phyloP scores from a whole-genome alignment of 1,140 invertebrate genomes.

The Bilobella aurantiaca region DNA sequence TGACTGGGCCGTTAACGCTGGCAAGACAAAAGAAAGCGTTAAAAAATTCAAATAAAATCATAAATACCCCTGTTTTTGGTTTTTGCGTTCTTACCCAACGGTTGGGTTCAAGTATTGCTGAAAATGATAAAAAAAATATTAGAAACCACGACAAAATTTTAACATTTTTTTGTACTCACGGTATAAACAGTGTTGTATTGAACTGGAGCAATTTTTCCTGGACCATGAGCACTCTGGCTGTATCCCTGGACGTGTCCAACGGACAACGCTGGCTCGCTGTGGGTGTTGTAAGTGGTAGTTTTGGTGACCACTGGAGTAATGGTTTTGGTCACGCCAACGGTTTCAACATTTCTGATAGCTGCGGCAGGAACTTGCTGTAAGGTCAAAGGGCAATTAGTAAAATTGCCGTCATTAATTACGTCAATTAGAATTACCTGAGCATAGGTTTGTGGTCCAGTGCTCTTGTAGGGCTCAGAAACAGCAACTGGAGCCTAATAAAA shows the following conservation, averaged over 20 bases:
- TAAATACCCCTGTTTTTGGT: no score
- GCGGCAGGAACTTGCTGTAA: slow-evolving; percentile 25
- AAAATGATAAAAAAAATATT: background rate
- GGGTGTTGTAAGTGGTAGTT: slow-evolving; percentile 27
- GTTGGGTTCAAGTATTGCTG: slow-evolving; percentile 9
- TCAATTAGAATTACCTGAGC: no score
- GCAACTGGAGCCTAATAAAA: no score
- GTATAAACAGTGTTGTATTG: slow-evolving; percentile 32
- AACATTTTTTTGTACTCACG: background rate
- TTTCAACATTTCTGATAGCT: slow-evolving; percentile 33
- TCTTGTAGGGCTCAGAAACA: no score
- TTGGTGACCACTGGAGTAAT: slow-evolving; percentile 35
- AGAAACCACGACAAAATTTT: background rate
- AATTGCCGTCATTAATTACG: no score
- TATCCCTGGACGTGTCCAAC: slow-evolving; percentile 34
- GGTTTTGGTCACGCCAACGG: slow-evolving; percentile 33
- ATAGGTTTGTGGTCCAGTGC: no score
- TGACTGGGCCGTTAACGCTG: slow-evolving; percentile 31
- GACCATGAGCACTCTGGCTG: slow-evolving; percentile 24
- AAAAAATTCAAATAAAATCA: background rate
- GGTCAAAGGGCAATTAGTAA: no score
- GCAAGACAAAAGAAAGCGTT: slow-evolving; percentile 6
- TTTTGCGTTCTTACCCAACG: no score
- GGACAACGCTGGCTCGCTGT: slow-evolving; percentile 29
- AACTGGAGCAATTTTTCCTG: slow-evolving; percentile 28